These are phyloP conservation scores for Coregonus suidteri DNA, from an alignment of 2,797 vertebrate species.

Conservation along the genomic window DNA sequence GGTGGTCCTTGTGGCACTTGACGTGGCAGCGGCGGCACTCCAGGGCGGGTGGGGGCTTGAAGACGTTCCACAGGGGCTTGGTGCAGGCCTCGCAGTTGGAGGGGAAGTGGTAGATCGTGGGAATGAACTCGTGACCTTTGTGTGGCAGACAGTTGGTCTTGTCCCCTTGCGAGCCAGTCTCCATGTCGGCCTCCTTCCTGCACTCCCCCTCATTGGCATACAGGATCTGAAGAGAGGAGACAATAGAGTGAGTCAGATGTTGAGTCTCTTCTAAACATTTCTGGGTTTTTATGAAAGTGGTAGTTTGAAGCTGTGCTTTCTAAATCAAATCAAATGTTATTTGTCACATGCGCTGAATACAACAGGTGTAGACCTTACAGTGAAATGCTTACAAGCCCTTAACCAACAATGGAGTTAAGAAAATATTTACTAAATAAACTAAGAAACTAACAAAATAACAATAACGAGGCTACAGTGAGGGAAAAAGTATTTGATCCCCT, in stretches of 20 bases:
- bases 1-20: constrained; percentile 98
- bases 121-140: constrained; percentile 99
- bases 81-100: constrained; percentile 98
- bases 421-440: no score
- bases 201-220: constrained; percentile 99
- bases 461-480: no score
- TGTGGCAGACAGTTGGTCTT: constrained; percentile 95
- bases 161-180: constrained; percentile 87
- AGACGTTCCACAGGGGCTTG: constrained; percentile 98
- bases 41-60: constrained; percentile 94
- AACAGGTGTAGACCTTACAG: no score
- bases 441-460: no score
- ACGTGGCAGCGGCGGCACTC: constrained; percentile 98
- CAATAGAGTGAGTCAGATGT: not conserved
- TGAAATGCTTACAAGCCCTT: no score
- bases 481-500: no score
- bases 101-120: constrained; percentile 97
- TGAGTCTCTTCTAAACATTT: not conserved
- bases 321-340: no score
- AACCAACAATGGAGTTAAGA: no score
- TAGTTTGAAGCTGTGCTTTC: no score
- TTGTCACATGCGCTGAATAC: no score
- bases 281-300: not conserved
- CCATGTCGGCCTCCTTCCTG: constrained; percentile 92
- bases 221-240: constrained; percentile 80